These are phyloP conservation scores for Dermolepida albohirtum DNA, from an alignment of 2,888 invertebrate genomes.

Conservation along the genomic window DNA sequence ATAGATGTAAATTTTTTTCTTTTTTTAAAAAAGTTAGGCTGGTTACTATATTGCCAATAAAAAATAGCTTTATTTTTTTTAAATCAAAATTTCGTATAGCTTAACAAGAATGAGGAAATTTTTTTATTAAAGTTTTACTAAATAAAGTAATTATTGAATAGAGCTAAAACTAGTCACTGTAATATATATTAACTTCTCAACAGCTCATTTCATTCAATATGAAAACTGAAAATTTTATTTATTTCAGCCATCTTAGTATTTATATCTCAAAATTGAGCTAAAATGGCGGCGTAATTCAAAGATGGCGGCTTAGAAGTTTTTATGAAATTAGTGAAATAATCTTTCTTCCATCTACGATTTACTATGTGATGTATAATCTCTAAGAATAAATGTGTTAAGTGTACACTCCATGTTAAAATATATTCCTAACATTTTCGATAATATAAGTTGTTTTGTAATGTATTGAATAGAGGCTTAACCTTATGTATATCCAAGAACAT, in stretches of 20 bases:
- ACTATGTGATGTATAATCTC: slow-evolving; percentile 1
- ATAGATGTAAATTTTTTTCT: too few species aligned
- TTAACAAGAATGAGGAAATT: too few species aligned
- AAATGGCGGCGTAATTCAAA: slow-evolving; percentile 42
- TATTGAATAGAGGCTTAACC: slow-evolving; percentile 26
- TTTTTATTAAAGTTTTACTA: too few species aligned
- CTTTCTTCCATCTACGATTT: background rate
- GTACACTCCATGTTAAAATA: background rate
- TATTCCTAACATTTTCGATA: slow-evolving; percentile 3
- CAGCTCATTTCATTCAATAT: background rate
- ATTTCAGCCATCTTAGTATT: slow-evolving; percentile 38
- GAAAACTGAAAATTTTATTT: slow-evolving; percentile 17
- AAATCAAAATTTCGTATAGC: too few species aligned
- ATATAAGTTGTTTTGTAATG: slow-evolving; percentile 14
- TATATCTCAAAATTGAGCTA: slow-evolving; percentile 34
- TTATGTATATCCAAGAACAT: background rate
- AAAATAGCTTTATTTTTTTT: too few species aligned
- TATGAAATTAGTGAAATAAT: slow-evolving; percentile 4
- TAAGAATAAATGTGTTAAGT: background rate
- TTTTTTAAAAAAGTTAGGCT: too few species aligned
- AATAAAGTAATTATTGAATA: background rate
- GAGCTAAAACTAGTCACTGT: background rate
- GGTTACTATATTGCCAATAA: too few species aligned
- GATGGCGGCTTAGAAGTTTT: slow-evolving; percentile 40
- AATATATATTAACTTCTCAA: background rate